Conservation (phyloP, 2,888 invertebrate species). For the Chymomyza amoena region DNA sequence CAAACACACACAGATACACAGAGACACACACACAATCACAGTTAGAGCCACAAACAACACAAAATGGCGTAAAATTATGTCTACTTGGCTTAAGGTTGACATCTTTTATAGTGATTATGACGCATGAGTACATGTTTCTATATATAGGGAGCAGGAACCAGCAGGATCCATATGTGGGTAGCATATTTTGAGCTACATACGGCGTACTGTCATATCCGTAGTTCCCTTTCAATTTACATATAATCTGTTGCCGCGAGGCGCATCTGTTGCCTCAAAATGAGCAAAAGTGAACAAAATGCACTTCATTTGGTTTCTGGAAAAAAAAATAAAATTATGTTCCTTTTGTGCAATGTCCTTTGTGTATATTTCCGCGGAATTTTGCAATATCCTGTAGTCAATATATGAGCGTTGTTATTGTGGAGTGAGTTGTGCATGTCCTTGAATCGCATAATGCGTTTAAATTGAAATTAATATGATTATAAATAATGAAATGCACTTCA, state of each 20-base stretch:
- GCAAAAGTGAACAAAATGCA: slow-evolving; percentile 30
- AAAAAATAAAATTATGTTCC: background rate
- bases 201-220: slow-evolving; percentile 22
- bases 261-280: slow-evolving; percentile 59
- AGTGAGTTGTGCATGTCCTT: background rate
- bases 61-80: slow-evolving; percentile 41
- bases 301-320: slow-evolving; percentile 64
- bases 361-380: slow-evolving; percentile 22
- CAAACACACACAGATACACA: background rate
- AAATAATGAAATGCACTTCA: background rate
- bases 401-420: background rate
- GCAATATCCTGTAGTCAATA: slow-evolving; percentile 16
- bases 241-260: slow-evolving; percentile 27
- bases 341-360: slow-evolving; percentile 29
- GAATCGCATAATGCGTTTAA: background rate
- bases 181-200: slow-evolving; percentile 34
- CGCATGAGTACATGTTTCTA: slow-evolving; percentile 37
- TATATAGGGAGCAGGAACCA: background rate
- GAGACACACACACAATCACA: background rate
- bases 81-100: slow-evolving; percentile 67
- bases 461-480: background rate
- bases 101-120: slow-evolving; percentile 69
- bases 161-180: slow-evolving; percentile 6
- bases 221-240: slow-evolving; percentile 44
- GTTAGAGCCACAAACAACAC: background rate